A percentile compares a stretch with the other conserved stretches of the same genome.
Evolutionary conservation across 1,140 invertebrate genomes (phyloP).

Genomic region (Listronotus oregonensis): DNA sequence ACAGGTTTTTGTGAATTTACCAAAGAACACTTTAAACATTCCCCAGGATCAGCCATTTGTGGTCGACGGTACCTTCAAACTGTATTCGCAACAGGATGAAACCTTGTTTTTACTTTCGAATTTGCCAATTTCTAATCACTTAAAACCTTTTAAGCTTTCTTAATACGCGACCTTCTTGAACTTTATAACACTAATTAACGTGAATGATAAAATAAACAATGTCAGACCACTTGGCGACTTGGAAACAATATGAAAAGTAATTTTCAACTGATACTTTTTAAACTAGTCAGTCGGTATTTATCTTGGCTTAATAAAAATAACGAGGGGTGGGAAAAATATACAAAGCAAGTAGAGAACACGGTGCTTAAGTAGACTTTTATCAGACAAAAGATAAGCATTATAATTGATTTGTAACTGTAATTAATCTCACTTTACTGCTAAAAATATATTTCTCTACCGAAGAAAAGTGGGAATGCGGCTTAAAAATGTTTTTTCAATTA

Average conservation of each 20-base stretch:
- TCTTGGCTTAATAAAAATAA: conserved; percentile 18
- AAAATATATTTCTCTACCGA: too few species aligned
- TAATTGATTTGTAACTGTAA: too few species aligned
- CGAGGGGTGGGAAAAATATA: neutral
- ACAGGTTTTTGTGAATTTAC: conserved; percentile 11
- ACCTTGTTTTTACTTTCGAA: neutral
- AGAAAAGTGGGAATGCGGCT: too few species aligned
- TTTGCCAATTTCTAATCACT: neutral
- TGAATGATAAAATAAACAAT: neutral
- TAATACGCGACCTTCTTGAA: conserved; percentile 5
- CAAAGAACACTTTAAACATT: conserved; percentile 37
- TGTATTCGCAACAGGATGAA: conserved; percentile 20
- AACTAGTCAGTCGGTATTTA: conserved; percentile 8
- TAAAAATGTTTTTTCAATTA: too few species aligned
- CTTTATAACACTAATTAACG: neutral
- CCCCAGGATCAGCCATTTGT: conserved; percentile 52
- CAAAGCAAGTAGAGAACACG: too few species aligned
- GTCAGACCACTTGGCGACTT: conserved; percentile 1
- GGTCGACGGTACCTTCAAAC: conserved; percentile 8
- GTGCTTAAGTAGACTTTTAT: too few species aligned
- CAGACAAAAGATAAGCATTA: too few species aligned
- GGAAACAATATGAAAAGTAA: neutral
- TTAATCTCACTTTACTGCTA: too few species aligned
- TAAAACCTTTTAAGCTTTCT: neutral
- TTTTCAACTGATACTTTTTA: conserved; percentile 18